Percentiles rank a stretch among this genome's conserved stretches.
These are phyloP conservation scores for Lycophotia porphyrea DNA, from an alignment of 2,888 invertebrate species.

Conservation along the genomic window DNA sequence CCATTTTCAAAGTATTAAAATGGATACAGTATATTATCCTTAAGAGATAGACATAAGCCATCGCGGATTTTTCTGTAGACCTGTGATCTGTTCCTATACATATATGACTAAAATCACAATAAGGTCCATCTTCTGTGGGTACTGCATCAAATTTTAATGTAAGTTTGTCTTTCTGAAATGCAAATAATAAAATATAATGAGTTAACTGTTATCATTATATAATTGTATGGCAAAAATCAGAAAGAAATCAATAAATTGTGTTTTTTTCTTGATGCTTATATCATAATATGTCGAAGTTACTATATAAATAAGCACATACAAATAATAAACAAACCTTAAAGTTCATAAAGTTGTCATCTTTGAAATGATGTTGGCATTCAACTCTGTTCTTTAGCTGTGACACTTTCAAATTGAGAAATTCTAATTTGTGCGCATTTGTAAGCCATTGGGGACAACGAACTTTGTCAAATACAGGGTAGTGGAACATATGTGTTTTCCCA, in stretches of 20 bases:
- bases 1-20: no score
- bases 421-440: constrained; percentile 87
- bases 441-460: constrained; percentile 91
- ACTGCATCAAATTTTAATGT: constrained; percentile 89
- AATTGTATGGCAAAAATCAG: neutral
- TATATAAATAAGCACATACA: neutral
- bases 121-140: constrained; percentile 88
- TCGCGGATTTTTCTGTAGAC: no score
- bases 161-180: constrained; percentile 88
- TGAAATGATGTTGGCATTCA: constrained; percentile 91
- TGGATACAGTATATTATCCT: no score
- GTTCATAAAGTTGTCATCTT: constrained; percentile 89
- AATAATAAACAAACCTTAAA: constrained; percentile 78
- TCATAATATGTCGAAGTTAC: neutral
- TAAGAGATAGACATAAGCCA: no score
- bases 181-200: neutral
- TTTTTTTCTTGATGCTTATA: neutral
- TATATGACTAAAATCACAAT: constrained; percentile 75
- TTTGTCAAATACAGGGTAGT: constrained; percentile 91
- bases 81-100: no score
- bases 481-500: constrained; percentile 90
- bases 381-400: constrained; percentile 91
- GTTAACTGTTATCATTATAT: neutral
- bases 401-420: constrained; percentile 88
- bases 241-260: neutral